Conservation (phyloP, 2,888 invertebrate species). For the Incurvaria masculella region DNA sequence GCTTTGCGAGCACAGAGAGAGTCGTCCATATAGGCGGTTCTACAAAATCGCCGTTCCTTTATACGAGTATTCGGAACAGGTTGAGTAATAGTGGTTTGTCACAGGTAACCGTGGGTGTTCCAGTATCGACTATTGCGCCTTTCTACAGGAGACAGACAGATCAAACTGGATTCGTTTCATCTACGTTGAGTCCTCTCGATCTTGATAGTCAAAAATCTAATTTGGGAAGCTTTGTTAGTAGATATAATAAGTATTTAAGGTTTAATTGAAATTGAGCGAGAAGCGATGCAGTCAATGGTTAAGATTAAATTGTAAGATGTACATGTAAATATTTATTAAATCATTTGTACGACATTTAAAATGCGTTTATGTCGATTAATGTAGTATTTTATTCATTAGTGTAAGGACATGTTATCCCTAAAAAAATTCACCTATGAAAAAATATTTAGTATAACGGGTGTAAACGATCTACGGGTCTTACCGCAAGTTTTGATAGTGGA, state of each 20-base stretch:
- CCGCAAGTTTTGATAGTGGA: no score
- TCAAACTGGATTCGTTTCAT: conserved; percentile 6
- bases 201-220: conserved; percentile 12
- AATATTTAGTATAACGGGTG: no score
- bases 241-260: conserved; percentile 41
- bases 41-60: conserved; percentile 23
- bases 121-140: no score
- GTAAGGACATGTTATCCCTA: no score
- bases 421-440: no score
- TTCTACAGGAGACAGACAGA: no score
- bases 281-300: not conserved
- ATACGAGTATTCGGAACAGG: conserved; percentile 28
- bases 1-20: conserved; percentile 24
- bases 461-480: no score
- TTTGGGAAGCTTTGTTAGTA: conserved; percentile 31
- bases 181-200: conserved; percentile 13
- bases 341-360: not conserved
- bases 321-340: conserved; percentile 6
- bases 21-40: conserved; percentile 28
- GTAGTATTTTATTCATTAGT: no score
- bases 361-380: no score
- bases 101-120: conserved; percentile 16
- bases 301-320: conserved; percentile 1
- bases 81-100: conserved; percentile 10
- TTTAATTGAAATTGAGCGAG: conserved; percentile 22